Evolutionary conservation across 1,140 invertebrate genomes (phyloP).

Genomic region (Ceratitis capitata): DNA sequence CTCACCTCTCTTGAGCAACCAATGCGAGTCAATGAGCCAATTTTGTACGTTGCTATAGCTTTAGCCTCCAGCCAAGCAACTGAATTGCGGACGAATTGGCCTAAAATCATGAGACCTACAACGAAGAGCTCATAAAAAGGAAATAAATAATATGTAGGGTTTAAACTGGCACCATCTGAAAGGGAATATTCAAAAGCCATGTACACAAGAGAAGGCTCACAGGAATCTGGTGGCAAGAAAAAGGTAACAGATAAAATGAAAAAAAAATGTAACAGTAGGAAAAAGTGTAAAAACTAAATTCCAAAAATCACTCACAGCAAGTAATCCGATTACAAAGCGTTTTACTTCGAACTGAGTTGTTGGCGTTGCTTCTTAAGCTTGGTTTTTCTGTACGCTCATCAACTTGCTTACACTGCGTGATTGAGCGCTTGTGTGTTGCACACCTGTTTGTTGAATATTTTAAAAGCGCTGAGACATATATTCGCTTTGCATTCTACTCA

Average conservation of each 20-base stretch:
- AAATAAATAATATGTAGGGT: neutral
- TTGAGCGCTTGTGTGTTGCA: neutral
- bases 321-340: slow-evolving; percentile 27
- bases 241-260: neutral
- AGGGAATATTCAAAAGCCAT: neutral
- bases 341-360: neutral
- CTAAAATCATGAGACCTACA: neutral
- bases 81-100: slow-evolving; percentile 7
- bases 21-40: neutral
- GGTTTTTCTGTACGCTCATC: no score
- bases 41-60: neutral
- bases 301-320: neutral
- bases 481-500: no score
- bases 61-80: neutral
- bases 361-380: neutral
- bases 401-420: neutral
- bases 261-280: neutral
- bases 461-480: neutral
- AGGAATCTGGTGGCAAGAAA: no score
- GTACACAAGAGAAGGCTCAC: no score
- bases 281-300: no score
- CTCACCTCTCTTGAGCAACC: neutral
- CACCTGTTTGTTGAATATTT: slow-evolving; percentile 32
- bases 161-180: neutral
- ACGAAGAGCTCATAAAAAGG: neutral